These are phyloP conservation scores for Machaerirhynchus nigripectus DNA, from an alignment of 2,113 vertebrate genomes.

Conservation along the genomic window DNA sequence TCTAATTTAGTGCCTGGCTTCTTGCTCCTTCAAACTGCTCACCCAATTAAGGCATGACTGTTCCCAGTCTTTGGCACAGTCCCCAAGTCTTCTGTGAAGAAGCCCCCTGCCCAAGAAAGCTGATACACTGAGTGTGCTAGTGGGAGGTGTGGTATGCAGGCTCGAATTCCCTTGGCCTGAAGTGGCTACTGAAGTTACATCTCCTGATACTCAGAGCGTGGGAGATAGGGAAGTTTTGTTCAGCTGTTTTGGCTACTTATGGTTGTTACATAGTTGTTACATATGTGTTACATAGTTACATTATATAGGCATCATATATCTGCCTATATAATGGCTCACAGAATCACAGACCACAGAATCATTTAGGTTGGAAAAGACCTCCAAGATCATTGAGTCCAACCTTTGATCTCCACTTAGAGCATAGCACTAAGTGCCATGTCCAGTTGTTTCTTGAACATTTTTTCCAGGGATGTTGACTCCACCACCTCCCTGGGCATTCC, in stretches of 20 bases:
- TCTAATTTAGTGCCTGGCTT: neutral
- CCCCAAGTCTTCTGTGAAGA: neutral
- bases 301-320: no score
- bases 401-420: neutral
- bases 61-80: neutral
- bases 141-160: no score
- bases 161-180: neutral
- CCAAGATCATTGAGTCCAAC: neutral
- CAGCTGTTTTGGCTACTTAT: neutral
- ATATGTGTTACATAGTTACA: no score
- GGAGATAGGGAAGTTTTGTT: neutral
- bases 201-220: neutral
- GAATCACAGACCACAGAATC: neutral
- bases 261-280: neutral
- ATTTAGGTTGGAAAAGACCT: neutral
- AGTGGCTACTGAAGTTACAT: neutral
- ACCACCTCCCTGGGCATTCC: neutral
- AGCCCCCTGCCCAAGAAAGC: neutral
- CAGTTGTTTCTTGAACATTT: neutral
- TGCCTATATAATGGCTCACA: neutral
- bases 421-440: neutral
- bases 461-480: neutral
- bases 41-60: neutral
- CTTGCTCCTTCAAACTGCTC: neutral
- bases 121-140: neutral